Evolutionary conservation across 2,797 vertebrate genomes (phyloP), one percentile per base, ranked within the genome.

Genomic region (Sebastes glaucus): DNA sequence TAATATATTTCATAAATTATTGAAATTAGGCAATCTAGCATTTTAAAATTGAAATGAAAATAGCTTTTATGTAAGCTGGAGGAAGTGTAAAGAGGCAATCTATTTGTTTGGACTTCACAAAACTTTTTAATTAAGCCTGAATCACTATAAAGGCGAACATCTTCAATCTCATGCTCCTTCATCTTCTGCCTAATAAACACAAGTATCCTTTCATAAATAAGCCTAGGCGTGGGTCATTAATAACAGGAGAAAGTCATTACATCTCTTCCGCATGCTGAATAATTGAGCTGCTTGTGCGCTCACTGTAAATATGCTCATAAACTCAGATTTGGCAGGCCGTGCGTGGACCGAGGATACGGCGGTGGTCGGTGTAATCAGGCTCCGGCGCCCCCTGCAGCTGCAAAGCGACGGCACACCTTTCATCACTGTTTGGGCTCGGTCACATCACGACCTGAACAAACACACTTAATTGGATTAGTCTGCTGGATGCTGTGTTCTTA

Each of bases 201-300:
- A 89, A 93, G 87, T 87, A 79, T 91, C 74, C 74, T 76, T 92
- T 91, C 87, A 93, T 92, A 92, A 94, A 94, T 90, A 90, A 90
- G 86, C 89, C 78, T 49, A 65, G 85, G 88, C 88, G 69, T 70
- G 86, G 88, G 85, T 84, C 94, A 93, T 95, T 96, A 95, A 95
- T 95, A 95, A 94, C 82, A 78, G 77, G 77, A 85, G 87, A 90
- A 90, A 93, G 90, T 90, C 89, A 94, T 94, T 95, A 93, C 84
- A 81, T 93, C 85, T 94, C 86, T 82, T 88, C 87, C 81, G 30
- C 83, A 57, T 59, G 80, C 81, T 90, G 91, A 95, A 93, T 95
- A 94, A 96, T 94, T 92, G 92, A 93, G 91, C 87, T 64, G 86
- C 79, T 67, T 63, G 77, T 85, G 89, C 69, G 32, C 84, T 84